Evolutionary conservation across 1,140 invertebrate genomes (phyloP).

Genomic region (Cecropterus lyciades): DNA sequence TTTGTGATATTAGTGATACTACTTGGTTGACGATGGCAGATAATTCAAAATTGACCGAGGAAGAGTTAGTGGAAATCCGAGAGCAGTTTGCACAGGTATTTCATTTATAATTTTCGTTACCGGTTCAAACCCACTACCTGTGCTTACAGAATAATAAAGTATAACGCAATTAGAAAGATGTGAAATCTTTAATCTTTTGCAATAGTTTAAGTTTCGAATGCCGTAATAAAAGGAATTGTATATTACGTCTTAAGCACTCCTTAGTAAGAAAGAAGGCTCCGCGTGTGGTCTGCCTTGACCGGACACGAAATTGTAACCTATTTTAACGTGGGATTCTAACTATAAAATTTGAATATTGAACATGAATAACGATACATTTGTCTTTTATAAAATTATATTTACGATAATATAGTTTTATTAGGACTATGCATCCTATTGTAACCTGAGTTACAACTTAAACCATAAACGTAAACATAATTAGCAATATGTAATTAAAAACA

Average conservation of each 20-base stretch:
- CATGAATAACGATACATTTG: neutral
- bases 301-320: conserved; percentile 26
- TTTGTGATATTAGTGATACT: conserved; percentile 76
- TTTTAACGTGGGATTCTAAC: conserved; percentile 5
- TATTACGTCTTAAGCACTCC: neutral
- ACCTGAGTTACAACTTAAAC: no score
- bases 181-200: neutral
- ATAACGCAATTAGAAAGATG: neutral
- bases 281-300: conserved; percentile 57
- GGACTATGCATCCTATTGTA: no score
- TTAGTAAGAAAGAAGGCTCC: conserved; percentile 35
- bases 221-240: neutral
- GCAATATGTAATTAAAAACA: no score
- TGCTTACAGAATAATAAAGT: conserved; percentile 8
- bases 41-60: conserved; percentile 81
- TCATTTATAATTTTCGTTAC: conserved; percentile 32
- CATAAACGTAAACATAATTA: no score
- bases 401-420: neutral
- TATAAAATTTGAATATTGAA: neutral
- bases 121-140: conserved; percentile 4
- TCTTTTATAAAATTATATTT: neutral
- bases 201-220: neutral
- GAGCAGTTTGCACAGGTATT: conserved; percentile 81
- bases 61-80: conserved; percentile 77
- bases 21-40: conserved; percentile 77